Conservation (phyloP, 2,113 vertebrate species). For the Hemiprocne comata region DNA sequence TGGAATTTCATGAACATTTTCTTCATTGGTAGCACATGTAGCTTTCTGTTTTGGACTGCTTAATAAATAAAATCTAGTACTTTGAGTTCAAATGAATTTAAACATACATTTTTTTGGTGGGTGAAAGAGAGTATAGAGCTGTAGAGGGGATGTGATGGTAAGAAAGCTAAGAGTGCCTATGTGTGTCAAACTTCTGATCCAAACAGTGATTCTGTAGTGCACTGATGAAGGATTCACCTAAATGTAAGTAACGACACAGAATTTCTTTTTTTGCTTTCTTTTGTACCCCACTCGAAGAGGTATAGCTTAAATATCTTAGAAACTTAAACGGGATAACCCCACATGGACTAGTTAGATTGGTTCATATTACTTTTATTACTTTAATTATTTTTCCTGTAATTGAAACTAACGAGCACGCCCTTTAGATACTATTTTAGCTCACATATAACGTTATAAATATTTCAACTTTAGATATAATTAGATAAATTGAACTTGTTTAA, state of each 20-base stretch:
- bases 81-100: neutral
- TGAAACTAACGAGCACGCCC: slow-evolving; percentile 59
- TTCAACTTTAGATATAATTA: slow-evolving; percentile 75
- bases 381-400: slow-evolving; percentile 35
- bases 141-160: neutral
- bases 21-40: neutral
- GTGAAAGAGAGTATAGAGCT: neutral
- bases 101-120: neutral
- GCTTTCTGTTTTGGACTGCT: neutral
- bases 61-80: neutral
- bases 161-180: neutral
- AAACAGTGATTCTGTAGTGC: neutral
- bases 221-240: neutral
- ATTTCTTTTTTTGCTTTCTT: neutral
- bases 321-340: neutral
- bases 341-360: neutral
- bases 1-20: neutral
- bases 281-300: neutral
- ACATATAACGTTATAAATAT: slow-evolving; percentile 74
- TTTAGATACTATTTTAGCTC: slow-evolving; percentile 75
- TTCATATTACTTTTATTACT: slow-evolving; percentile 13
- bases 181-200: neutral
- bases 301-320: neutral
- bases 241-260: neutral
- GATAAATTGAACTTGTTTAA: slow-evolving; percentile 74